Conservation (phyloP, 2,888 invertebrate species). For the Coelinius sp. region DNA sequence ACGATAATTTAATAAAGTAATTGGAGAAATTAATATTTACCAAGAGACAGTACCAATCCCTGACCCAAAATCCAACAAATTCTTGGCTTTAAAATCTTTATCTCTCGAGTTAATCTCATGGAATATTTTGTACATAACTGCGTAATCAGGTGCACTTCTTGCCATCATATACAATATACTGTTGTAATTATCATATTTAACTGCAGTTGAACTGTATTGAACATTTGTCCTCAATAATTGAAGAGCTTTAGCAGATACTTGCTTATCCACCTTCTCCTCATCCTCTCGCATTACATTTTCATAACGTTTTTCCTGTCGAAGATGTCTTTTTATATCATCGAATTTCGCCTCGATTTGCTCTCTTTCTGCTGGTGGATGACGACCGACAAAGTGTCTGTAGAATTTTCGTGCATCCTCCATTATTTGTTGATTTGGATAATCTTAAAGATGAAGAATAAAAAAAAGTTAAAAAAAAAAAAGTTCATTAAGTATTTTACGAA, state of each 20-base stretch:
- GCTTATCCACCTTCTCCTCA: constrained; percentile 68
- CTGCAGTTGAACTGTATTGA: constrained; percentile 80
- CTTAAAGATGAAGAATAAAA: constrained; percentile 34
- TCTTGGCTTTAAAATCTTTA: constrained; percentile 80
- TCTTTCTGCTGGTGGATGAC: constrained; percentile 79
- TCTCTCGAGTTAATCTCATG: constrained; percentile 80
- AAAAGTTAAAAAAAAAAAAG: constrained; percentile 14
- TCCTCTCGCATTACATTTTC: constrained; percentile 59
- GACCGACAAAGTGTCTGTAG: constrained; percentile 75
- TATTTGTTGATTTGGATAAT: constrained; percentile 71
- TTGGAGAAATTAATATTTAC: constrained; percentile 67
- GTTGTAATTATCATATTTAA: constrained; percentile 78
- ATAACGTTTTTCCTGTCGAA: constrained; percentile 39
- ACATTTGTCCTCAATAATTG: constrained; percentile 75
- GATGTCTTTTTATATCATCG: constrained; percentile 54
- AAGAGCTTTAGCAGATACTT: constrained; percentile 73
- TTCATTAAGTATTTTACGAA: neutral
- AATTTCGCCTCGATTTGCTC: constrained; percentile 72
- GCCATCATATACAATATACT: constrained; percentile 80
- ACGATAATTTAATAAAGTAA: neutral
- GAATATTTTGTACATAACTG: constrained; percentile 79
- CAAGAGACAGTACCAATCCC: constrained; percentile 90
- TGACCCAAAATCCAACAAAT: constrained; percentile 92
- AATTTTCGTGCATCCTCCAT: constrained; percentile 74
- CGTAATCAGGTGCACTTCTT: constrained; percentile 83